Base-by-base conservation (phyloP, 2,797 vertebrate genomes). In the Acanthiza pusilla region DNA sequence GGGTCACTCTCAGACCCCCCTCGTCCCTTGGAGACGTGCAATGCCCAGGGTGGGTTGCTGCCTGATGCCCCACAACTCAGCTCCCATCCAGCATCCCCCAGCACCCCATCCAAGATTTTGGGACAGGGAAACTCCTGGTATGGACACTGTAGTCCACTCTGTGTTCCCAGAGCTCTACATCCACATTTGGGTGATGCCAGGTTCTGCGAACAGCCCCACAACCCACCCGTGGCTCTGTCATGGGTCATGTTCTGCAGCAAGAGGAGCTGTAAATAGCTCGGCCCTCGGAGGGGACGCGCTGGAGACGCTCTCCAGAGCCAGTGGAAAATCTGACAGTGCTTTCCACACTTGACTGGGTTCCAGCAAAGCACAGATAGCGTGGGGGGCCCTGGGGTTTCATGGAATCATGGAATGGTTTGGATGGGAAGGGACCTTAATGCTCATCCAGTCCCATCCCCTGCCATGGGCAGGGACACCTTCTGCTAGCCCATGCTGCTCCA, bases 281-380 rank as follows among this genome's bases (percentile, higher is more conserved):
- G 77, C 57, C 63, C 62, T 53, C 6, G 4, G 45, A 25, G 8
- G 87, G 81, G 88, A 73, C 67, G 96, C 20, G 97, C 92, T 0
- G 0, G 89, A 96, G 96, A 97, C 32, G 17, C 76, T 97, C 78
- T 94, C 91, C 96, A 97, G 96, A 94, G 91, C 76, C 95, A 96
- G 94, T 96, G 97, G 97, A 97, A 97, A 97, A 96, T 97, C 70
- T 97, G 97, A 97, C 96, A 83, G 95, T 1, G 42, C 94, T 96
- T 80, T 96, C 89, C 74, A 83, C 96, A 94, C 92, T 95, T 96
- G 96, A 92, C 94, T 50, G 90, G 58, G 36, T 72, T 85, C 96
- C 96, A 97, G 95, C 89, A 66, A 63, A 92, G 92, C 74, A 73
- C 74, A 11, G 80, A 90, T 90, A 90, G 80, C 14, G 0, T 9